Evolutionary conservation across 2,797 vertebrate genomes (phyloP), one percentile per base, ranked within the genome.

Genomic region (Champsocephalus esox): DNA sequence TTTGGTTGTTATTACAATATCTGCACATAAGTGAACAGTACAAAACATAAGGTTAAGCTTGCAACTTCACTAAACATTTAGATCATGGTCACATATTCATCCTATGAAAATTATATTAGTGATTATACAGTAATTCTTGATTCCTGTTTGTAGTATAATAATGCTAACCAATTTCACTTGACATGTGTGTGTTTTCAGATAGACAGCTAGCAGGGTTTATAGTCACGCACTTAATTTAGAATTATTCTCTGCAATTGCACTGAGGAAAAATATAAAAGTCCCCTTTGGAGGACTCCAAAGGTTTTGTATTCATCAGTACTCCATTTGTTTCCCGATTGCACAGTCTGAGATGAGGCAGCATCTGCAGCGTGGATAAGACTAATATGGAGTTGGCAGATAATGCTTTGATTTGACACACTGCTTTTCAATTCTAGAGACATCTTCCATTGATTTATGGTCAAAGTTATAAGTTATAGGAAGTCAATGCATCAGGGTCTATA

Each of bases 261-360:
- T 70, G 75, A 75, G 64, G 50, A 58, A 58, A 48, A 56, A 71
- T 77, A 74, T 71, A 44, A 84, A 87, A 81, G 78, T 64, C 21
- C 14, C 80, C 52, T 83, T 73, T 84, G 38, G 67, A 81, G 59
- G 72, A 86, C 84, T 87, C 73, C 79, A 89, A 90, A 90, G 85
- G 73, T 64, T 80, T 78, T 75, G 59, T 77, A 9, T 28, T 34
- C 83, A 88, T 89, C 69, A 81, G 79, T 82, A 72, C 60, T 85
- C 79, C 54, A 69, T 91, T 89, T 88, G 79, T 87, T 87, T 86
- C 45, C 58, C 74, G 67, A 55, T 68, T 82, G 67, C 74, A 80
- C 78, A 72, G 57, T 59, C 83, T 80, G 67, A 83, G 66, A 80
- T 14, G 7, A 71, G 52, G 70, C 73, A 65, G 64, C 59, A 68